phyloP scores from a whole-genome alignment of 2,888 invertebrate species.

The Lordiphosa andalusiaca region DNA sequence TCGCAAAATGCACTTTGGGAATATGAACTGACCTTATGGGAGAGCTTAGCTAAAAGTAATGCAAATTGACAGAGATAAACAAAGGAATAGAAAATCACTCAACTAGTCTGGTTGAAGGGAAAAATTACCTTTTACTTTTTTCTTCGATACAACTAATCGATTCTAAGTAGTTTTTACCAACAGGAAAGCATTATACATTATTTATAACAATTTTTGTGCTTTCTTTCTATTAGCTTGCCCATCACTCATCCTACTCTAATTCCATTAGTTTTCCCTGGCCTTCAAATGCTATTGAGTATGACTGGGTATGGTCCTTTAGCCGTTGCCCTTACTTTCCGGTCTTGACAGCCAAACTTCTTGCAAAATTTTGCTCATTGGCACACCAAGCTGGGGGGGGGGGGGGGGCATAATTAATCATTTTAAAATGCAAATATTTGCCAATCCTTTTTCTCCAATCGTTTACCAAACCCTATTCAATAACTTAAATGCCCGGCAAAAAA shows the following conservation, averaged over 20 bases:
- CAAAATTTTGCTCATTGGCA: background rate
- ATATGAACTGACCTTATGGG: too few species aligned
- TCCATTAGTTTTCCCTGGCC: background rate
- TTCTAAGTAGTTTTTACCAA: too few species aligned
- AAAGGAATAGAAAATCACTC: too few species aligned
- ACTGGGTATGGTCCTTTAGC: background rate
- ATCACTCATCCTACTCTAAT: background rate
- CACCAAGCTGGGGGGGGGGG: slow-evolving; percentile 1
- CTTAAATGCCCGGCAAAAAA: slow-evolving; percentile 23
- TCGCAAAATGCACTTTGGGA: too few species aligned
- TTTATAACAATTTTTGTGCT: background rate
- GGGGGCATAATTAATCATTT: slow-evolving; percentile 55
- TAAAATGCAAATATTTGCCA: slow-evolving; percentile 52
- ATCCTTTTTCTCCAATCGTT: background rate
- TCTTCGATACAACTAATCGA: too few species aligned
- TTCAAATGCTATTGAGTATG: background rate
- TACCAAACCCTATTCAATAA: slow-evolving; percentile 27
- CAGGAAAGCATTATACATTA: too few species aligned
- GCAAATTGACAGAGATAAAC: too few species aligned
- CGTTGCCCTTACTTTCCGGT: slow-evolving; percentile 9
- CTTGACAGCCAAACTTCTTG: background rate
- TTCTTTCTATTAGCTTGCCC: too few species aligned
- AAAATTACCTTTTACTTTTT: too few species aligned
- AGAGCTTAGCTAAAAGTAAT: too few species aligned
- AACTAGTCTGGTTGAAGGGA: too few species aligned